Percentiles rank a stretch among this genome's conserved stretches.
phyloP scores from a whole-genome alignment of 2,113 vertebrate species.

The Sinosuthora webbiana region DNA sequence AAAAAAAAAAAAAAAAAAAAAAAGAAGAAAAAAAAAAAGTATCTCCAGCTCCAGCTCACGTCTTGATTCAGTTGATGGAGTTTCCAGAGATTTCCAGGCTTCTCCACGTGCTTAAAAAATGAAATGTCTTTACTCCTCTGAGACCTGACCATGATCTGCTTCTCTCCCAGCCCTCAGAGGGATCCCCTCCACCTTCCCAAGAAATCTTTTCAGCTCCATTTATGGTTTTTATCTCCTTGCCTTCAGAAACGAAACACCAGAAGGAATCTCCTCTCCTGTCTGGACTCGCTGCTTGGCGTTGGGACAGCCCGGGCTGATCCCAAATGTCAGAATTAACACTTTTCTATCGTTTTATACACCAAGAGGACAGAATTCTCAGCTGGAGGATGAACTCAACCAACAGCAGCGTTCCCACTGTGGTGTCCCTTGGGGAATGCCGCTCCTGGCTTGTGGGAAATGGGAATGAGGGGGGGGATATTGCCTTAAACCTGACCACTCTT shows the following conservation, averaged over 20 bases:
- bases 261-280: not conserved
- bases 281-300: not conserved
- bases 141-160: not conserved
- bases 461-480: not conserved
- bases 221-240: not conserved
- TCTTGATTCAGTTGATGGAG: not conserved
- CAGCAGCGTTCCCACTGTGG: not conserved
- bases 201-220: not conserved
- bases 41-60: fast-evolving
- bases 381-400: not conserved
- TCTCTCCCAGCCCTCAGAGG: not conserved
- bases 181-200: not conserved
- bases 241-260: not conserved
- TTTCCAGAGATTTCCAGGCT: not conserved
- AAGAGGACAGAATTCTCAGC: not conserved
- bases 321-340: not conserved
- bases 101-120: not conserved
- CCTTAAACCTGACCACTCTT: not conserved
- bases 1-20: too few species aligned
- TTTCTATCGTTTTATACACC: not conserved
- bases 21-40: too few species aligned
- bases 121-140: not conserved
- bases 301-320: not conserved
- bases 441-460: not conserved
- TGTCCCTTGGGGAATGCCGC: not conserved